phyloP scores from a whole-genome alignment of 2,113 vertebrate species.

The Puntigrus tetrazona region DNA sequence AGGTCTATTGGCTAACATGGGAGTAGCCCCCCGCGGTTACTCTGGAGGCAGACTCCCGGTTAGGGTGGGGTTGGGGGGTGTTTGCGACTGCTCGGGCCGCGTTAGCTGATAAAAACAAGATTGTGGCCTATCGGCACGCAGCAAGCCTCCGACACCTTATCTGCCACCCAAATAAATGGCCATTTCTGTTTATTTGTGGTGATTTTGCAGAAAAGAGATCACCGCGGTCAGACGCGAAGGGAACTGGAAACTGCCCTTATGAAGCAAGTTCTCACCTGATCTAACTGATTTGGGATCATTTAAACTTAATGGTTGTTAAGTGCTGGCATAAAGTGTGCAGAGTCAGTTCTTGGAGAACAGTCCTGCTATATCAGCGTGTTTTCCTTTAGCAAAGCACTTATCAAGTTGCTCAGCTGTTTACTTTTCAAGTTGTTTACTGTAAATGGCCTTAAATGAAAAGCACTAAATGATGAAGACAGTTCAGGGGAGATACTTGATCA shows the following conservation, averaged over 20 bases:
- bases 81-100: conserved; percentile 58
- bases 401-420: not conserved
- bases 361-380: not conserved
- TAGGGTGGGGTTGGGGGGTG: conserved; percentile 66
- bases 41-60: conserved; percentile 57
- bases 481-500: not conserved
- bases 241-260: conserved; percentile 9
- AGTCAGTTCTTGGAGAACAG: not conserved
- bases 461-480: not conserved
- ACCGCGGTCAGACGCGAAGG: conserved; percentile 8
- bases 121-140: conserved; percentile 61
- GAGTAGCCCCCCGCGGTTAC: conserved; percentile 52
- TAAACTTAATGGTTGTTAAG: not conserved
- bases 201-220: conserved; percentile 58
- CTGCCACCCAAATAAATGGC: conserved; percentile 55
- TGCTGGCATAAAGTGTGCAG: not conserved
- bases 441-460: not conserved
- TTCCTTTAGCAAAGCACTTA: not conserved
- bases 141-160: conserved; percentile 63
- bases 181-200: conserved; percentile 51
- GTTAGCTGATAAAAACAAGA: conserved; percentile 70
- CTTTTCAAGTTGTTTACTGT: not conserved
- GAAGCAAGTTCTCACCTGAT: conserved; percentile 3
- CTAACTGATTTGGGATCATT: not conserved
- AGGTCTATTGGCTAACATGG: conserved; percentile 7